Base-by-base conservation (phyloP, 2,888 invertebrate genomes). In the Melikaiella ostensackeni region DNA sequence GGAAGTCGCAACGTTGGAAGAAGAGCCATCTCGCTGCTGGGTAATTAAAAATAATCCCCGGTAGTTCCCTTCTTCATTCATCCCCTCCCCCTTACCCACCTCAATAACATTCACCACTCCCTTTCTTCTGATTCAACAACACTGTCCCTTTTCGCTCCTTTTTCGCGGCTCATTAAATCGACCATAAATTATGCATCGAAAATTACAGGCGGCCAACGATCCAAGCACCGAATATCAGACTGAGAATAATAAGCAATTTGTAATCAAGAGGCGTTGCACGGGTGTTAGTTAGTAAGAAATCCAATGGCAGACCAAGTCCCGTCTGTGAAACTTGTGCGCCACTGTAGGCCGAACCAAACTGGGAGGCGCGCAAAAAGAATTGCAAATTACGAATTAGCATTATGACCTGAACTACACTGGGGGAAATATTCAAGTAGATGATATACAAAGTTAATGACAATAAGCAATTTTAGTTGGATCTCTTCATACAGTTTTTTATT, bases 151-250 rank as follows among this genome's bases (percentile, higher is more conserved):
- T 79, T 88, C 86, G 84, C 88, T 89, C 88, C 89, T 89, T 90
- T 89, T 89, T 90, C 89, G 89, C 89, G 89, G 90, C 90, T 91
- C 90, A 91, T 91, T 91, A 90, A 90, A 90, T 90, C 88, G 88
- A 87, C 90, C 89, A 90, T 91, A 91, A 91, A 91, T 91, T 91
- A 90, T 91, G 90, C 91, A 91, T 91, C 90, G 91, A 91, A 91
- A 91, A 91, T 91, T 91, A 90, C 88, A 87, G 88, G 84, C 82
- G 83, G 77, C 80, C 78, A 79, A 70, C 76, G 77, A 81, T 77
- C 76, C 75, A 79, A 79, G 81, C 79, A 78, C 81, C 84, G 83
- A 84, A 83, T 84, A 84, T 83, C 82, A 78, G 80, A 78, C 82
- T 79, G 82, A 82, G 87, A 86, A 90, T 90, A 90, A 91, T 91